These are phyloP conservation scores for Seriola rivoliana DNA, from an alignment of 2,113 vertebrate species.

Conservation along the genomic window DNA sequence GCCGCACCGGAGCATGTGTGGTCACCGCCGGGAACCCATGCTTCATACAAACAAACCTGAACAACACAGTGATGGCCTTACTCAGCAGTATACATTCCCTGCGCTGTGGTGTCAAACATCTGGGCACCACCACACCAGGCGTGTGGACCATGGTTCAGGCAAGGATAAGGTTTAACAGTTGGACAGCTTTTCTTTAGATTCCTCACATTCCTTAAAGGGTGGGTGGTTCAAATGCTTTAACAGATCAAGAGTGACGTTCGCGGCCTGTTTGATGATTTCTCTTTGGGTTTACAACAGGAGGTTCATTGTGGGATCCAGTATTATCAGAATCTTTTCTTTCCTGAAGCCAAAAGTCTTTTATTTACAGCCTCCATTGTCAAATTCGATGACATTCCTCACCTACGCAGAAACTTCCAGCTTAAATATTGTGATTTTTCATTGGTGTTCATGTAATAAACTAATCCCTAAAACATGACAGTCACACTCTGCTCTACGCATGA, in stretches of 20 bases:
- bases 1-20: neutral
- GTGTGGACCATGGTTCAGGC: constrained; percentile 45
- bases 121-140: constrained; percentile 69
- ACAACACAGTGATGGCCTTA: constrained; percentile 28
- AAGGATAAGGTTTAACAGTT: constrained; percentile 74
- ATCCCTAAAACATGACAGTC: neutral
- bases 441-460: neutral
- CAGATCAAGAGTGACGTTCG: constrained; percentile 54
- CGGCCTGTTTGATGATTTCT: constrained; percentile 19
- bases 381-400: neutral
- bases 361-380: neutral
- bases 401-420: neutral
- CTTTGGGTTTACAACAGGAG: constrained; percentile 27
- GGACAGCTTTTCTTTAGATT: constrained; percentile 70
- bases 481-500: constrained; percentile 4
- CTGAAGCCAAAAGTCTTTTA: neutral
- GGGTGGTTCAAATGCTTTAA: constrained; percentile 54
- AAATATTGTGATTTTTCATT: neutral
- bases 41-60: constrained; percentile 39
- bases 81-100: constrained; percentile 37
- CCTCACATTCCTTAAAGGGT: constrained; percentile 67
- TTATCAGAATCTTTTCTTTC: neutral
- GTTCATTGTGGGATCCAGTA: constrained; percentile 12
- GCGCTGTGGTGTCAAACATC: constrained; percentile 70
- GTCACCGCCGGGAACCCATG: neutral